Conservation (phyloP, 1,140 invertebrate species). For the Pogonomyrmex barbatus region DNA sequence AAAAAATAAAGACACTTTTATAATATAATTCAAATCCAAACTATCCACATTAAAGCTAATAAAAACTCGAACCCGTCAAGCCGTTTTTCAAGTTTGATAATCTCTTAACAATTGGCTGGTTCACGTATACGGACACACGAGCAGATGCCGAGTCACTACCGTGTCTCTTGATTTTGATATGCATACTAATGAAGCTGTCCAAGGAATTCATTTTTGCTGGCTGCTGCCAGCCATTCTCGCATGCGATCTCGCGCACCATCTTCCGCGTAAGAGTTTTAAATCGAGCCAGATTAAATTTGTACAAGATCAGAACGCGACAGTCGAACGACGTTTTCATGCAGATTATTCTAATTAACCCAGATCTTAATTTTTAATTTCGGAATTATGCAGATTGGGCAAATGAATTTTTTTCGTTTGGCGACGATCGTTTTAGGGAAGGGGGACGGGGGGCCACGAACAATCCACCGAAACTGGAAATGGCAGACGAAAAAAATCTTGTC, state of each 20-base stretch:
- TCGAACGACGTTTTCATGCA: slow-evolving; percentile 19
- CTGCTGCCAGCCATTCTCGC: neutral
- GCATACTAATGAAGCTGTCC: neutral
- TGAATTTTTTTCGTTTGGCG: slow-evolving; percentile 28
- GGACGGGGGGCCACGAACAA: neutral
- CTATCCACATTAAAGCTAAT: no score
- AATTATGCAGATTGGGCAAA: slow-evolving; percentile 46
- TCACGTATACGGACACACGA: no score
- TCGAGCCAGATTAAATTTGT: slow-evolving; percentile 30
- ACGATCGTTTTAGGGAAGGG: neutral
- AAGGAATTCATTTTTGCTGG: neutral
- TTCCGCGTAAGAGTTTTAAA: neutral
- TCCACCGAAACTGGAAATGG: neutral
- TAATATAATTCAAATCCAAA: no score
- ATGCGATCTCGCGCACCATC: no score
- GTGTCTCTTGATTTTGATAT: slow-evolving; percentile 1
- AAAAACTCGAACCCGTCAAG: no score
- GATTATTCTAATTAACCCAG: slow-evolving; percentile 17
- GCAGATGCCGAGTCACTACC: no score
- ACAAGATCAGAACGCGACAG: neutral
- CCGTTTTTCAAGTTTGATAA: no score
- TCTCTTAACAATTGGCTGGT: no score
- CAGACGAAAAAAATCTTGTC: slow-evolving; percentile 24
- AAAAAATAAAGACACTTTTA: no score
- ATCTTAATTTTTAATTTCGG: slow-evolving; percentile 48